Evolutionary conservation across 2,797 vertebrate species (phyloP), one percentile per base, ranked within the genome.

Genomic region (Hydrocynus forskahlii): DNA sequence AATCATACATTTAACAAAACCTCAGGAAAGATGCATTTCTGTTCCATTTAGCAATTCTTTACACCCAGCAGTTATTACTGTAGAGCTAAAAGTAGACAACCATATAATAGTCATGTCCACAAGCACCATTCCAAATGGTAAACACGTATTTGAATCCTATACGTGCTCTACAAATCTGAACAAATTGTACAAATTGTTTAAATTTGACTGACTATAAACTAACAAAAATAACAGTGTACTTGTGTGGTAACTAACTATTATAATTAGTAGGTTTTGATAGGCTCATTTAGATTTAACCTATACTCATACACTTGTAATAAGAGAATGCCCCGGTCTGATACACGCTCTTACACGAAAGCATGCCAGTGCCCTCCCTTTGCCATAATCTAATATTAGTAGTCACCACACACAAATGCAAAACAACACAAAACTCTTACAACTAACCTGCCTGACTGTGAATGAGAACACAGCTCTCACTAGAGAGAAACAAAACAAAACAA

Each of bases 361-460:
- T 84, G 75, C 19, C 70, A 55, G 68, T 67, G 13, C 23, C 25
- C 29, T 48, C 35, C 12, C 13, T 40, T 55, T 35, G 60, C 40
- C 62, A 60, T 67, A 63, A 54, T 63, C 48, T 59, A 68, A 86
- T 63, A 43, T 17, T 6, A 14, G 50, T 78, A 79, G 43, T 14
- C 60, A 76, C 52, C 43, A 7, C 52, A 43, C 59, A 43, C 52
- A 63, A 57, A 9, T 8, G 35, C 8, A 59, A 71, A 76, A 68
- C 45, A 6, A 52, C 67, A 62, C 45, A 29, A 64, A 50, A 17
- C 29, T 72, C 68, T 75, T 62, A 77, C 57, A 57, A 85, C 82
- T 87, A 85, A 86, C 71, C 68, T 62, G 35, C 74, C 74, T 82
- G 71, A 69, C 38, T 81, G 75, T 85, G 78, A 69, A 85, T 60